Base-by-base conservation (phyloP, 2,113 vertebrate genomes). In the Albula goreensis region DNA sequence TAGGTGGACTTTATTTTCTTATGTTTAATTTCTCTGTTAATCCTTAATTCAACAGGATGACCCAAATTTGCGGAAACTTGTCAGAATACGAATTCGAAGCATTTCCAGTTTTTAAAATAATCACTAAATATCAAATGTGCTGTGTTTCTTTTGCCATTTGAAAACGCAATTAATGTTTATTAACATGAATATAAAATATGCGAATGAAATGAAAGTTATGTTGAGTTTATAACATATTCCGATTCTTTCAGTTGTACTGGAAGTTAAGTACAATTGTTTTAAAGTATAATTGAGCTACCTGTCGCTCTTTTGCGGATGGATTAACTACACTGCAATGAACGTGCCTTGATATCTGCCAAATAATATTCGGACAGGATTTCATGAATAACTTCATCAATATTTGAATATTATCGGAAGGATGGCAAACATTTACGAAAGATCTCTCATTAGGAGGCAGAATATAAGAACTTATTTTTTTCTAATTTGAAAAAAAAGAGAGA, bases 1-100 rank as follows among this genome's bases (percentile, higher is more conserved):
- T 74, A 22, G 25, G n/a, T 74, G 70, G 50, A 56, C 10, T 85
- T 79, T 17, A 49, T 78, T 85, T 57, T 56, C 70, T 63, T 63
- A 11, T 86, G 41, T 52, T 2, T 41, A 15, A 83, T 87, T 81
- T 84, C 56, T 63, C 17, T 83, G 13, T 49, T 49, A 3, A n/a
- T 52, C 74, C 78, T 25, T 31, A 8, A n/a, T n/a, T 5, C 22
- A 7, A 5, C 63, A 22, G 0, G 63, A 70, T 70, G 63, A 70
- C 63, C 4, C 78, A 19, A 13, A 15, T 49, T 79, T 48, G 78
- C 50, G 41, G 19, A 50, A 4, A 41, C 31, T 41, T 41, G 31
- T 78, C 48, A 49, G 41, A 74, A n/a, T 19, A 13, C 60, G 17
- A 19, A 66, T 66, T 66, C 60, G 22, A 15, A 66, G 17, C 22